Base-by-base conservation (phyloP, 2,888 invertebrate genomes). In the Anoplius nigerrimus region DNA sequence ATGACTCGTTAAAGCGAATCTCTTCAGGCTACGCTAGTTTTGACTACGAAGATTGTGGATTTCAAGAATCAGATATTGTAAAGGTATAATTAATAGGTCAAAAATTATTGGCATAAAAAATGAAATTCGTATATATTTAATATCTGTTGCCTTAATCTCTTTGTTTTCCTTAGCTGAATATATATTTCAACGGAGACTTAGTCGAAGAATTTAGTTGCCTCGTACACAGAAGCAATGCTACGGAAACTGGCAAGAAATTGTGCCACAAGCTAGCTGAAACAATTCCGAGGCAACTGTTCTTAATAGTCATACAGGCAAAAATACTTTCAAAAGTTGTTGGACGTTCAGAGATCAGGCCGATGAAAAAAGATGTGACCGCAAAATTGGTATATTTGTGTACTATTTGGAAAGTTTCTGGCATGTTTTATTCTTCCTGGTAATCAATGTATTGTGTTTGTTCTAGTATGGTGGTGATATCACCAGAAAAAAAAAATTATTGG, bases 11-110 rank as follows among this genome's bases (percentile, higher is more conserved):
- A 1, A 99, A 99, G 89, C 94, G 95, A 15, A 82, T 96, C 18
- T 95, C 96, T 2, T 98, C 98, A 0, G 99, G 99, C 34, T 99
- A 97, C 90, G 99, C 98, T 0, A 96, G 96, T 86, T 98, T 98
- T 86, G 97, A 97, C 89, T 98, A 98, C 85, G 97, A 97, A 88
- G 95, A 97, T 85, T 89, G 92, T 82, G 98, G 96, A 0, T 99
- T 95, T 88, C 92, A 95, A 84, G 86, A 87, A 72, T 93, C 97
- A 71, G 90, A 93, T 68, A 90, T 99, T 81, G 94, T 94, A 0
- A 96, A 95, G 89, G 94, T 97, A 88, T 90, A 90, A 69, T 63
- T 21, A 55, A 11, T 34, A 2, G 11, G 6, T 34, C 1, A 2
- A 27, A 34, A 34, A 34, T 34, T 13, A 63, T 66, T 18, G 21